A percentile compares a stretch with the other conserved stretches of the same genome.
phyloP scores from a whole-genome alignment of 2,888 invertebrate genomes.

The Tricholauxania praeusta region DNA sequence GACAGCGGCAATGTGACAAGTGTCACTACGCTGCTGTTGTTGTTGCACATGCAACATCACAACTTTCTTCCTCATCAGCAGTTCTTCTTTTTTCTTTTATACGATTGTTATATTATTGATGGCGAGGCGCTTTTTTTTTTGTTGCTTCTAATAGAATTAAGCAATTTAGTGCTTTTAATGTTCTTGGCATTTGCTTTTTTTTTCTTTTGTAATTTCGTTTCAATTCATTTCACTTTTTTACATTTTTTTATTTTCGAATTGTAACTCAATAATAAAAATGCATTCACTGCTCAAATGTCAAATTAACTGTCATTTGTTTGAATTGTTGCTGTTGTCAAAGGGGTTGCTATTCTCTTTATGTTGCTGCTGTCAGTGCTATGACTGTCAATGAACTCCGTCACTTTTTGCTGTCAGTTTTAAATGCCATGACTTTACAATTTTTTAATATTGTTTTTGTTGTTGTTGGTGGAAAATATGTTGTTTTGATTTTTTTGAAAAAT shows the following conservation, averaged over 20 bases:
- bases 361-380: background rate
- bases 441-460: background rate
- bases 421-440: background rate
- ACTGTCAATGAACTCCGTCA: constrained; percentile 30
- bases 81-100: background rate
- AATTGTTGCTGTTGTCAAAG: constrained; percentile 1
- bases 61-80: background rate
- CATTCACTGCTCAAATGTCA: constrained; percentile 42
- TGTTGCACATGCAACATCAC: background rate
- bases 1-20: background rate
- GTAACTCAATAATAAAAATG: constrained; percentile 28
- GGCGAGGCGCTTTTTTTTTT: background rate
- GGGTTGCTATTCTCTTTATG: no score
- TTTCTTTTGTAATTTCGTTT: background rate
- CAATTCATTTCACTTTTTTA: constrained; percentile 36
- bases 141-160: constrained; percentile 49
- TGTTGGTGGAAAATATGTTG: constrained; percentile 9
- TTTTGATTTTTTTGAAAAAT: constrained; percentile 28
- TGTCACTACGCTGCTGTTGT: background rate
- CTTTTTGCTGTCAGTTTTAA: background rate
- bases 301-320: constrained; percentile 40
- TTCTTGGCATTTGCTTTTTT: constrained; percentile 24
- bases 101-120: background rate
- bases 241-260: constrained; percentile 36
- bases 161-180: constrained; percentile 45